Conservation (phyloP, 1,140 invertebrate species). For the Bilobella aurantiaca region DNA sequence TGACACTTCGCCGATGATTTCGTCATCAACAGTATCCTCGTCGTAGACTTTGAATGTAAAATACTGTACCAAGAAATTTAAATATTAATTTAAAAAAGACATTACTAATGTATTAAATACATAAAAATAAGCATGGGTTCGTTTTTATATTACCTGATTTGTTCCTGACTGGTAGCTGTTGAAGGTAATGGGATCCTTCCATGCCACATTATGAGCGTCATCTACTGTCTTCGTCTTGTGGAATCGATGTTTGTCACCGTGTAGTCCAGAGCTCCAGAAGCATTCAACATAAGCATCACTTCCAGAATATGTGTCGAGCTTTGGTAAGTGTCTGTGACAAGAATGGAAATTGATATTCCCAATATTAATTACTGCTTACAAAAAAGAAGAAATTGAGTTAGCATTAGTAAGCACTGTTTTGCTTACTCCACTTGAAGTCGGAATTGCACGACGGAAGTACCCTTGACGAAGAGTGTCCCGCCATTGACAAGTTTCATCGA, state of each 20-base stretch:
- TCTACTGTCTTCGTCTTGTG: neutral
- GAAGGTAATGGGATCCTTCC: neutral
- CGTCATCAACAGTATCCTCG: neutral
- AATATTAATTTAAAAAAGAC: neutral
- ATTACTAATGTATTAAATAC: neutral
- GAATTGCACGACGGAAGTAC: neutral
- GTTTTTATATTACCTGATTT: neutral
- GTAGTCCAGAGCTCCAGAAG: neutral
- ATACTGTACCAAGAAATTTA: neutral
- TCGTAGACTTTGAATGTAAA: constrained; percentile 2
- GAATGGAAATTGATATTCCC: neutral
- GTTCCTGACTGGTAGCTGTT: neutral
- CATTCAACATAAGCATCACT: neutral
- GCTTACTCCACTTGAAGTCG: neutral
- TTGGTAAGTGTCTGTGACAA: neutral
- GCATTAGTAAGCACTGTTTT: too few relatives aligned
- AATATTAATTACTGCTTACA: too few relatives aligned
- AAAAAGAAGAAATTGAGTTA: too few relatives aligned
- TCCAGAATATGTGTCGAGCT: neutral
- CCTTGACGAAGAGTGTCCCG: neutral
- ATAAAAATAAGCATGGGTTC: too few relatives aligned
- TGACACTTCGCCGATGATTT: neutral
- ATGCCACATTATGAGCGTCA: neutral
- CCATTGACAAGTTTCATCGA: neutral
- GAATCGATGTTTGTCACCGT: neutral